phyloP scores from a whole-genome alignment of 2,888 invertebrate genomes.

The Eristalis pertinax region DNA sequence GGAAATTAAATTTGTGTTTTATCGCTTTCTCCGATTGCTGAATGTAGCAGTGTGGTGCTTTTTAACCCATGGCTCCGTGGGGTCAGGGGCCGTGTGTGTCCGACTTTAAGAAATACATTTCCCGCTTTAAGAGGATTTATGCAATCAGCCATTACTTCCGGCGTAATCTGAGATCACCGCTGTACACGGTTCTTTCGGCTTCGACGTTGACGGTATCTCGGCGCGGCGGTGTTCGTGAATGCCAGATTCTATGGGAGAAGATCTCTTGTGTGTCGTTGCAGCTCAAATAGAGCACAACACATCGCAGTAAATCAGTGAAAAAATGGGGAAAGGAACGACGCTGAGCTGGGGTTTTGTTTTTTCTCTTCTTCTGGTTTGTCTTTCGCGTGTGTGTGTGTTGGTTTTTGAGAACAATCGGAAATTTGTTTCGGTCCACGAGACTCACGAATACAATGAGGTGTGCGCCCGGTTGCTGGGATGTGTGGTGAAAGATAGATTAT shows the following conservation, averaged over 20 bases:
- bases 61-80: background rate
- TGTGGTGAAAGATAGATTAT: slow-evolving; percentile 12
- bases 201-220: slow-evolving; percentile 1
- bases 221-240: background rate
- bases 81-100: background rate
- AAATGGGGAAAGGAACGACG: background rate
- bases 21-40: slow-evolving; percentile 17
- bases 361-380: slow-evolving; percentile 15
- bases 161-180: slow-evolving; percentile 45
- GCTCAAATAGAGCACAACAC: slow-evolving; percentile 63
- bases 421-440: slow-evolving; percentile 67
- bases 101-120: slow-evolving; percentile 46
- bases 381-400: slow-evolving; percentile 1
- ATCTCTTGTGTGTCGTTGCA: slow-evolving; percentile 44
- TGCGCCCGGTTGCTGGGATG: background rate
- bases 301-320: slow-evolving; percentile 58
- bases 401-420: slow-evolving; percentile 39
- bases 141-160: slow-evolving; percentile 69
- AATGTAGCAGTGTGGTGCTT: background rate
- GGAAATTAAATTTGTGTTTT: slow-evolving; percentile 22
- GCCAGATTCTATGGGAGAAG: slow-evolving; percentile 10
- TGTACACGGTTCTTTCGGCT: slow-evolving; percentile 5
- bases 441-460: slow-evolving; percentile 55
- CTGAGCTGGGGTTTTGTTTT: background rate
- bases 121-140: slow-evolving; percentile 55